phyloP scores from a whole-genome alignment of 2,888 invertebrate species.

The Rhyacophila evoluta region DNA sequence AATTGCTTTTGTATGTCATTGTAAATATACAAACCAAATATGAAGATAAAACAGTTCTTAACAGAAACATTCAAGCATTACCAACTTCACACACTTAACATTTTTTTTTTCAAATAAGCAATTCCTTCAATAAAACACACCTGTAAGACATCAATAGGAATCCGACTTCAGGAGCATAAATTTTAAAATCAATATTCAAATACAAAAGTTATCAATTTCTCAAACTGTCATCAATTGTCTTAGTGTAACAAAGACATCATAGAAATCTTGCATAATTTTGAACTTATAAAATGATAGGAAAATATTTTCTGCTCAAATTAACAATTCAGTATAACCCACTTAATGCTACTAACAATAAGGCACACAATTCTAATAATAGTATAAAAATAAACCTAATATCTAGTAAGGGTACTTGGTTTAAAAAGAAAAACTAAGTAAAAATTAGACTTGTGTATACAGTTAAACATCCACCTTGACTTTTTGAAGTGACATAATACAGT shows the following conservation, averaged over 20 bases:
- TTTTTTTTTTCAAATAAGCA: not conserved
- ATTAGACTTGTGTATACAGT: not conserved
- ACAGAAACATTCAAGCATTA: not conserved
- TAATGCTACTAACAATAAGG: constrained; percentile 3
- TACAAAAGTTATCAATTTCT: no score
- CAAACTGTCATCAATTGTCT: no score
- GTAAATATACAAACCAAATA: not conserved
- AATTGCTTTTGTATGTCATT: constrained; percentile 14
- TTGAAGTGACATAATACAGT: no score
- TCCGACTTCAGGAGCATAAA: no score
- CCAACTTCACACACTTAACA: not conserved
- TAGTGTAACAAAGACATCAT: no score
- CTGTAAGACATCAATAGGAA: no score
- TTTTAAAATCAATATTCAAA: no score
- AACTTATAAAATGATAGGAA: no score
- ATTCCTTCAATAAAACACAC: no score
- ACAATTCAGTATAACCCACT: not conserved
- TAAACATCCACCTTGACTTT: not conserved
- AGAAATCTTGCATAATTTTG: no score
- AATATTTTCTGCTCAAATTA: not conserved
- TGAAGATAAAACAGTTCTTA: not conserved
- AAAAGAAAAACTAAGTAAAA: not conserved
- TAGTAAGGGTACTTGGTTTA: constrained; percentile 12
- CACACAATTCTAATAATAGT: constrained; percentile 20
- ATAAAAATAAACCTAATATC: not conserved